phyloP scores from a whole-genome alignment of 2,113 vertebrate genomes.

The Microcebus murinus region DNA sequence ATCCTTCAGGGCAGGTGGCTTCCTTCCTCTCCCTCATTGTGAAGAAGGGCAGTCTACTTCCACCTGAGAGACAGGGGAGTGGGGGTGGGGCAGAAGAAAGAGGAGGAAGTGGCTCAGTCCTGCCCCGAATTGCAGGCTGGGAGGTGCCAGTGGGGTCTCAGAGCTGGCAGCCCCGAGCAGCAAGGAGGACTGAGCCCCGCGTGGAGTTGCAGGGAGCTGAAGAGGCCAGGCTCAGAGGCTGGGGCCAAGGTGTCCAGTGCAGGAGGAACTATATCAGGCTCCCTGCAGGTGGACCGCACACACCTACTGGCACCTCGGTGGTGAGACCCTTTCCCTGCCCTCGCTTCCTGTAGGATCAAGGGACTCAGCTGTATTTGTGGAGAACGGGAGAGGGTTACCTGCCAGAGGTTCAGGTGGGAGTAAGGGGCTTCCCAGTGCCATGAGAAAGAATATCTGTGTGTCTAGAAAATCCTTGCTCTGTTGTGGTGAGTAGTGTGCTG shows the following conservation, averaged over 20 bases:
- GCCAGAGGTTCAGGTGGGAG: background rate
- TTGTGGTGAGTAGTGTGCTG: background rate
- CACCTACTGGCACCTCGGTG: background rate
- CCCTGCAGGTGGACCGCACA: background rate
- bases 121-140: background rate
- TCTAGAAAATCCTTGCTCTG: background rate
- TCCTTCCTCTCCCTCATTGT: slow-evolving; percentile 13
- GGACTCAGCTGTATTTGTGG: background rate
- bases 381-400: background rate
- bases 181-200: background rate
- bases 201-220: background rate
- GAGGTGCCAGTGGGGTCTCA: background rate
- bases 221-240: background rate
- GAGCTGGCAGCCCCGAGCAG: background rate
- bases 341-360: background rate
- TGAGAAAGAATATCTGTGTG: background rate
- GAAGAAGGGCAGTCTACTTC: slow-evolving; percentile 3
- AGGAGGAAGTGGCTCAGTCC: slow-evolving; percentile 25
- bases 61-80: background rate
- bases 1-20: slow-evolving; percentile 30
- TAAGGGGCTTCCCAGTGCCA: background rate
- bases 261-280: background rate
- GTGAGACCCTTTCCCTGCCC: background rate
- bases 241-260: background rate
- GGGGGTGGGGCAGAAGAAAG: background rate